Evolutionary conservation across 2,888 invertebrate species (phyloP).

Genomic region (Agrotis segetum): DNA sequence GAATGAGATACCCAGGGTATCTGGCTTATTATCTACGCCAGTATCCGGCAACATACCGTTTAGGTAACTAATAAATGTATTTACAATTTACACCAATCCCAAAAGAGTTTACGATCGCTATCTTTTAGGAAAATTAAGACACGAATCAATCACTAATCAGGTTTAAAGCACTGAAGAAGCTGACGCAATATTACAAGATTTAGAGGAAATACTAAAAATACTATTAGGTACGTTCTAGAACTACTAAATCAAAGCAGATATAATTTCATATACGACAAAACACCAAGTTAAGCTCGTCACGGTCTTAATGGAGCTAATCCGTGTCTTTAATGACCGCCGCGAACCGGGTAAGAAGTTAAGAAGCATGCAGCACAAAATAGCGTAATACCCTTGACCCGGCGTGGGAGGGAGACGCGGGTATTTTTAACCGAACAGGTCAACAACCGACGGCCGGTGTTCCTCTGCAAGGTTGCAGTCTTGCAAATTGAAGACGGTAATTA

Average conservation of each 20-base stretch:
- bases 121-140: not conserved
- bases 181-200: constrained; percentile 10
- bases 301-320: constrained; percentile 25
- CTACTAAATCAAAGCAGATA: not conserved
- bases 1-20: constrained; percentile 1
- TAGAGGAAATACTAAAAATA: not conserved
- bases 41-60: not conserved
- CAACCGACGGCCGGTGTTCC: constrained; percentile 75
- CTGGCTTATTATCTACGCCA: not conserved
- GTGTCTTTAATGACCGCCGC: constrained; percentile 41
- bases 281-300: constrained; percentile 32
- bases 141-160: not conserved
- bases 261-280: constrained; percentile 24
- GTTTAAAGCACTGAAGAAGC: not conserved
- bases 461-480: constrained; percentile 70
- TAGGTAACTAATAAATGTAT: not conserved
- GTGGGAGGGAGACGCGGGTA: constrained; percentile 81
- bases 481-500: constrained; percentile 63
- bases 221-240: no score
- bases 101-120: not conserved
- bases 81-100: not conserved
- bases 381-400: constrained; percentile 82
- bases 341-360: constrained; percentile 60
- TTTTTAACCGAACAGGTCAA: constrained; percentile 83
- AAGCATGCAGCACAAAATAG: constrained; percentile 69